Percentiles rank a stretch among this genome's conserved stretches.
phyloP scores from a whole-genome alignment of 2,888 invertebrate genomes.

The Mycalesis mineus region DNA sequence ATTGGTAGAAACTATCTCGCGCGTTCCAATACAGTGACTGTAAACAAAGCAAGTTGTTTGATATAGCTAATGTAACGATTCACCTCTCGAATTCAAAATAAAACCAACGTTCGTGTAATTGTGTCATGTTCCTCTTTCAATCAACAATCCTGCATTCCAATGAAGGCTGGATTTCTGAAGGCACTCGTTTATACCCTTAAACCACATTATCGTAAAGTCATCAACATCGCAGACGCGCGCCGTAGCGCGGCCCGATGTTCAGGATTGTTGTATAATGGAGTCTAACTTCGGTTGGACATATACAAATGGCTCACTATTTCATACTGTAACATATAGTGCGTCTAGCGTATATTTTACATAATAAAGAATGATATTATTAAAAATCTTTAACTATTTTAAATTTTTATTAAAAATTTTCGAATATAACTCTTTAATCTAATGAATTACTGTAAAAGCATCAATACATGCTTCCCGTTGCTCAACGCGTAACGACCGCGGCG shows the following conservation, averaged over 20 bases:
- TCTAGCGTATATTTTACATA: slow-evolving; percentile 54
- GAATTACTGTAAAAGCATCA: slow-evolving; percentile 19
- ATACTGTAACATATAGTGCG: slow-evolving; percentile 35
- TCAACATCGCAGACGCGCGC: slow-evolving; percentile 13
- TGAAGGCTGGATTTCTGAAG: slow-evolving; percentile 76
- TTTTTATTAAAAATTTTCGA: slow-evolving; percentile 19
- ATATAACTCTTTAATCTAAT: slow-evolving; percentile 21
- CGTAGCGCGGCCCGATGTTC: slow-evolving; percentile 34
- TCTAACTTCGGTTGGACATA: slow-evolving; percentile 58
- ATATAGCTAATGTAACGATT: slow-evolving; percentile 16
- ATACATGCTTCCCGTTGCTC: slow-evolving; percentile 9
- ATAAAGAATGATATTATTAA: slow-evolving; percentile 15
- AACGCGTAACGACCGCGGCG: neutral
- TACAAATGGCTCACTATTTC: slow-evolving; percentile 15
- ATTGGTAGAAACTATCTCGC: too few relatives aligned
- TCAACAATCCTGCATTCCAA: slow-evolving; percentile 65
- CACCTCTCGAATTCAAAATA: slow-evolving; percentile 28
- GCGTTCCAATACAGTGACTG: too few relatives aligned
- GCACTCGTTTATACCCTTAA: slow-evolving; percentile 71
- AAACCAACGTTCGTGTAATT: slow-evolving; percentile 43
- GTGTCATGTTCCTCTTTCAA: slow-evolving; percentile 55
- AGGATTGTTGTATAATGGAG: slow-evolving; percentile 50
- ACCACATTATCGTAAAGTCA: slow-evolving; percentile 43
- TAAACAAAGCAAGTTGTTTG: too few relatives aligned
- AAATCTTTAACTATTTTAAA: slow-evolving; percentile 16